Conservation (phyloP, 2,888 invertebrate genomes). For the Sarcophaga subvicina region DNA sequence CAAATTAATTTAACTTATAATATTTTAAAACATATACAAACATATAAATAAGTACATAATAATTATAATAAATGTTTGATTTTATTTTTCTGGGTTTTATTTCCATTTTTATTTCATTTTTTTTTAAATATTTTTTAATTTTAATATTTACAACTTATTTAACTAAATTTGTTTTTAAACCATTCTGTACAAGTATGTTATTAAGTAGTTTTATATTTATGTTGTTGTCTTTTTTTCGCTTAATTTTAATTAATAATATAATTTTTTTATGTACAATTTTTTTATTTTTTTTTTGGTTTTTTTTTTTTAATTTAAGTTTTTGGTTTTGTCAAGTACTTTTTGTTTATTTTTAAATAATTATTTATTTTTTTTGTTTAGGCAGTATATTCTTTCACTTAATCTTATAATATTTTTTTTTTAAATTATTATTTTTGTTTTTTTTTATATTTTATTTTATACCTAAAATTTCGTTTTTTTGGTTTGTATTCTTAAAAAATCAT, state of each 20-base stretch:
- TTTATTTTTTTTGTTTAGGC: slow-evolving; percentile 73
- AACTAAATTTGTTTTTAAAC: slow-evolving; percentile 23
- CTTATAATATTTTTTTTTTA: slow-evolving; percentile 59
- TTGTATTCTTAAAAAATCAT: slow-evolving; percentile 58
- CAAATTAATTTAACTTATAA: slow-evolving; percentile 22
- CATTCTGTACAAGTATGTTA: slow-evolving; percentile 41
- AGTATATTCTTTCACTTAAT: slow-evolving; percentile 77
- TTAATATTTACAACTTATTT: slow-evolving; percentile 45
- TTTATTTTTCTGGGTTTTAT: not conserved
- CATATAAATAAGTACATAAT: slow-evolving; percentile 52
- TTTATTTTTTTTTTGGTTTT: not conserved
- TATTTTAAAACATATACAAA: slow-evolving; percentile 61
- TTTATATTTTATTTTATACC: slow-evolving; percentile 25
- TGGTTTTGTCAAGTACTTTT: slow-evolving; percentile 38
- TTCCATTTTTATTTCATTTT: not conserved
- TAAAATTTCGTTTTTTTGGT: slow-evolving; percentile 59
- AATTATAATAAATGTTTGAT: slow-evolving; percentile 29
- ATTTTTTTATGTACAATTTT: slow-evolving; percentile 40
- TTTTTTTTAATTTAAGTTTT: slow-evolving; percentile 38
- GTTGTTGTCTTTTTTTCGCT: not conserved
- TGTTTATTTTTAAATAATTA: slow-evolving; percentile 38
- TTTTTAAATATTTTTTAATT: slow-evolving; percentile 14
- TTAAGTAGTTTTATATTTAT: slow-evolving; percentile 16
- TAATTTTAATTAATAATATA: not conserved
- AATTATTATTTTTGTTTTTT: slow-evolving; percentile 45